Conservation (phyloP, 92 coral and sea anemone species). For the Bergia puertoricense region DNA sequence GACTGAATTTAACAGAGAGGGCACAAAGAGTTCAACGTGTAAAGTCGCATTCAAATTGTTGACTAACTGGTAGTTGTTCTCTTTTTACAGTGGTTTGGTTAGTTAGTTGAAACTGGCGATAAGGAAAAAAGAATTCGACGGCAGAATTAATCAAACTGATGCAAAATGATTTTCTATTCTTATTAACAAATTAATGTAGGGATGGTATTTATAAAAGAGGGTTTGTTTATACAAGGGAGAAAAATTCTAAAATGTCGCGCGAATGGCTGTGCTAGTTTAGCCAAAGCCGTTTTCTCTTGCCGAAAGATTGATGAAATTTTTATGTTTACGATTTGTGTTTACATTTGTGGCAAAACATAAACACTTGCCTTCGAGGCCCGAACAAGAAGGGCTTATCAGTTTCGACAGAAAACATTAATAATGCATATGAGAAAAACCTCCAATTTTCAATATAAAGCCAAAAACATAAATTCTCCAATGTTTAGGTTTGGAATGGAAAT, state of each 20-base stretch:
- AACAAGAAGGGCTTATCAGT: slow-evolving; percentile 8
- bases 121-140: slow-evolving; percentile 32
- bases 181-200: slow-evolving; percentile 31
- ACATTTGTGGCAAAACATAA: slow-evolving; percentile 23
- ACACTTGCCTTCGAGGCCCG: neutral
- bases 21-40: neutral
- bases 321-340: slow-evolving; percentile 27
- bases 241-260: neutral
- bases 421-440: slow-evolving; percentile 49
- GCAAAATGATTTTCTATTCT: slow-evolving; percentile 31
- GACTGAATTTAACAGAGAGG: neutral
- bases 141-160: slow-evolving; percentile 35
- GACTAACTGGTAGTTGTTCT: slow-evolving; percentile 15
- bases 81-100: neutral
- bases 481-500: slow-evolving; percentile 48
- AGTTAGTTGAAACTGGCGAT: neutral
- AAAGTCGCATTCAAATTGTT: neutral
- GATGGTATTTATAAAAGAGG: slow-evolving; percentile 3
- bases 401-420: slow-evolving; percentile 47
- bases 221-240: neutral
- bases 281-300: neutral
- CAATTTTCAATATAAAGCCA: slow-evolving; percentile 42
- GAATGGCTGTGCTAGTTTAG: neutral
- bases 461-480: slow-evolving; percentile 34
- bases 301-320: slow-evolving; percentile 37